Evolutionary conservation across 2,113 vertebrate genomes (phyloP), one percentile per base, ranked within the genome.

Genomic region (Sarotherodon lohbergeri): DNA sequence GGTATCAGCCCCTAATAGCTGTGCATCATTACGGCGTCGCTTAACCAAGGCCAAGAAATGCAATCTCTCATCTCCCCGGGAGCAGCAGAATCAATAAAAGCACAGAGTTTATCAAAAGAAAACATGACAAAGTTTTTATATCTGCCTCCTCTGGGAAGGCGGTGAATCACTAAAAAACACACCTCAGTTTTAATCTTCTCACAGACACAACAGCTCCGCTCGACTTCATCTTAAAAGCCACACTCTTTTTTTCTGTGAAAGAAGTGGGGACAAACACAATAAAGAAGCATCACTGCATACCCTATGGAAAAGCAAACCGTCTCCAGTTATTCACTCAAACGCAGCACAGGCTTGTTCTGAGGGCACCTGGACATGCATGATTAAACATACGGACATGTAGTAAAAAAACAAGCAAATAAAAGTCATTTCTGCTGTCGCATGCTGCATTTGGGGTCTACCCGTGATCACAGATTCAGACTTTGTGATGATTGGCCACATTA

Each of bases 31-130:
- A 87, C 27, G 0, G 3, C n/a, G 7, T 48, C 52, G 5, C 61
- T 52, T 54, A 6, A 78, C 88, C 83, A 27, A 57, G 48, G 86
- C 76, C 3, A 8, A 80, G 79, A 36, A 56, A 83, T 50, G 81
- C 50, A 66, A 90, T 66, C 66, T 46, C 7, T 66, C 57, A 32
- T 85, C 87, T 68, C 19, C 54, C 16, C 0, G 1, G 57, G 39
- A 84, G 84, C 83, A 24, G 57, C 39, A 14, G 7, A 50, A 84
- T 88, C 86, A 80, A 90, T 88, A 82, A 63, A 79, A 88, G 32
- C 84, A 59, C 50, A 57, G 43, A 27, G 54, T 80, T 86, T 59
- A 76, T 87, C 86, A 68, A 76, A 86, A 63, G 36, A 66, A 68
- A 76, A 68, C 87, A 81, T 5, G 81, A 36, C 22, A 39, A 34